Evolutionary conservation across 2,888 invertebrate genomes (phyloP), one percentile per base, ranked within the genome.

Genomic region (Nemoura dubitans): DNA sequence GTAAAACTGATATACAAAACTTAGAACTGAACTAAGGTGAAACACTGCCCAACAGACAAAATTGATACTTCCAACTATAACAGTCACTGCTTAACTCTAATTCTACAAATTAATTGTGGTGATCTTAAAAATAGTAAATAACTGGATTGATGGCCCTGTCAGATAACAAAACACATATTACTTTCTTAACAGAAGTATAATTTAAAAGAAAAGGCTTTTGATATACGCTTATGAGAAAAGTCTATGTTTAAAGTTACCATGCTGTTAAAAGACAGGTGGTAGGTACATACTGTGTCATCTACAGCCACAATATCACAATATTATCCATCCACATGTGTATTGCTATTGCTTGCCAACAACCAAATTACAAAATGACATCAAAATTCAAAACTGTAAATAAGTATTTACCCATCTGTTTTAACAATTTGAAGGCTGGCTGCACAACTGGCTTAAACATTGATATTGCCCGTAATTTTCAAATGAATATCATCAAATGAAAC

Each of bases 131-230:
- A 59, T 21, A 59, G 59, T 59, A 59, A 59, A 59, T 59, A 59
- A 59, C 59, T 59, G 59, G 59, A 59, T 59, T 59, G 59, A 59
- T 59, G 59, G 59, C 59, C 59, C 21, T 59, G 59, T 59, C 16
- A 21, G 59, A 59, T 59, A 59, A 59, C 59, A 59, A 59, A 59
- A 59, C 59, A 59, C 59, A 59, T 59, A 59, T 59, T 59, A 59
- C 14, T 59, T 59, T 59, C 59, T 59, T 59, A 59, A 59, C 59
- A 59, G 21, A 59, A 14, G 59, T 14, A 59, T 3, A 59, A 59
- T 59, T 59, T 6, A 59, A 59, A 59, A 59, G 21, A 59, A 59
- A 59, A 59, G 2, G 59, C 59, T 59, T 59, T 59, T 59, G 59
- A 59, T 59, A 59, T 59, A 59, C 2, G 59, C 59, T 59, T 6